Percentiles rank a stretch among this genome's conserved stretches.
phyloP scores from a whole-genome alignment of 2,888 invertebrate genomes.

The Dicycla oo region DNA sequence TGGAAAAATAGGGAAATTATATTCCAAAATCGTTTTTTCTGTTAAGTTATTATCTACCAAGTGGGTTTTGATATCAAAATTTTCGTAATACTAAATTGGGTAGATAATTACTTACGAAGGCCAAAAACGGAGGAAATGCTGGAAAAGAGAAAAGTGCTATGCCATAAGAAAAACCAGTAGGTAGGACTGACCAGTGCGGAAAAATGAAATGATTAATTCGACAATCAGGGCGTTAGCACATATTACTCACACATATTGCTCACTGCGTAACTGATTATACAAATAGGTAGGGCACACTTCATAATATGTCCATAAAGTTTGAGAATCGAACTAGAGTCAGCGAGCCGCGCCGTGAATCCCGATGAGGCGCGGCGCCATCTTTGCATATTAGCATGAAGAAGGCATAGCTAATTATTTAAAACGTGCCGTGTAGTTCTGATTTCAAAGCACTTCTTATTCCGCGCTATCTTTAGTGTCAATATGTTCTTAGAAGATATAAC shows the following conservation, averaged over 20 bases:
- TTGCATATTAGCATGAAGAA: constrained; percentile 73
- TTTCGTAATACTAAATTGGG: not conserved
- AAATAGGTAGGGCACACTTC: constrained; percentile 52
- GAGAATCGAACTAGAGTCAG: constrained; percentile 61
- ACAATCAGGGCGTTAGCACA: constrained; percentile 23
- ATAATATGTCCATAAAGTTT: constrained; percentile 52
- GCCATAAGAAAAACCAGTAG: not conserved
- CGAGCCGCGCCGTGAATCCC: constrained; percentile 76
- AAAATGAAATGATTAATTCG: constrained; percentile 3
- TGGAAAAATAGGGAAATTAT: not conserved
- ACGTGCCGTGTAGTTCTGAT: constrained; percentile 68
- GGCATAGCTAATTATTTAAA: constrained; percentile 81
- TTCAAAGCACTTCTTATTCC: constrained; percentile 55
- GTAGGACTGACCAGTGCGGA: not conserved
- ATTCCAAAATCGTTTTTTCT: not conserved
- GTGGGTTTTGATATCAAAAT: not conserved
- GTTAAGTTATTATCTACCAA: not conserved
- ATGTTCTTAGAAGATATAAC: constrained; percentile 54
- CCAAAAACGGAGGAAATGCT: not conserved
- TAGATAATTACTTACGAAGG: not conserved
- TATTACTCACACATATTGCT: too few relatives aligned
- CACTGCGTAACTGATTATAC: constrained; percentile 19
- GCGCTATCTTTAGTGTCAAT: constrained; percentile 50
- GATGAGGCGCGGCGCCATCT: constrained; percentile 83
- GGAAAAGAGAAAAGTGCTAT: not conserved